Percentiles rank a stretch among this genome's conserved stretches.
Conservation (phyloP, 2,888 invertebrate genomes). For the Stenurella melanura region DNA sequence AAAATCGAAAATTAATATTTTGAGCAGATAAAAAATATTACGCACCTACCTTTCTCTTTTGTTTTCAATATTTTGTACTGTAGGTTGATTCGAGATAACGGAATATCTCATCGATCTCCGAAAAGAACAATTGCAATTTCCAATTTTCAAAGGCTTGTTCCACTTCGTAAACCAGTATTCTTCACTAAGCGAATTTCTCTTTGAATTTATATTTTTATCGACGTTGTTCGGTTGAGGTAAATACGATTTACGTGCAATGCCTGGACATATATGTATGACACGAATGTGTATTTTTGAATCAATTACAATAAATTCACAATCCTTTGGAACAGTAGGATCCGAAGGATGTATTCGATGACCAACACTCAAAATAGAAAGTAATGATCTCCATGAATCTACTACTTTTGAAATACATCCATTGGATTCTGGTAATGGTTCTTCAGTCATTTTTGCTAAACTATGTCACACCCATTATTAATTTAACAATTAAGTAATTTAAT, state of each 20-base stretch:
- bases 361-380: constrained; percentile 60
- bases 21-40: constrained; percentile 10
- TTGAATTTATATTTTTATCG: constrained; percentile 57
- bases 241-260: constrained; percentile 56
- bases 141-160: constrained; percentile 71
- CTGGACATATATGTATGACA: constrained; percentile 68
- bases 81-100: constrained; percentile 59
- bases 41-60: constrained; percentile 53
- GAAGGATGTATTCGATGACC: constrained; percentile 68
- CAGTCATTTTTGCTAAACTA: constrained; percentile 60
- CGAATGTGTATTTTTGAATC: constrained; percentile 67
- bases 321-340: constrained; percentile 66
- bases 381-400: constrained; percentile 59
- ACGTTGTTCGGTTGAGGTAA: constrained; percentile 54
- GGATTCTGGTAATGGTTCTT: constrained; percentile 49
- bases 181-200: constrained; percentile 70
- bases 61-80: constrained; percentile 45
- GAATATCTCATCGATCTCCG: constrained; percentile 70
- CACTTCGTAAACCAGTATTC: constrained; percentile 75
- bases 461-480: constrained; percentile 63
- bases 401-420: constrained; percentile 64
- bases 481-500: constrained; percentile 28
- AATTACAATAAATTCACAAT: constrained; percentile 69
- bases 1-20: constrained; percentile 26
- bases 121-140: constrained; percentile 71